Evolutionary conservation across 2,113 vertebrate genomes (phyloP).

Genomic region (Leptosomus discolor): DNA sequence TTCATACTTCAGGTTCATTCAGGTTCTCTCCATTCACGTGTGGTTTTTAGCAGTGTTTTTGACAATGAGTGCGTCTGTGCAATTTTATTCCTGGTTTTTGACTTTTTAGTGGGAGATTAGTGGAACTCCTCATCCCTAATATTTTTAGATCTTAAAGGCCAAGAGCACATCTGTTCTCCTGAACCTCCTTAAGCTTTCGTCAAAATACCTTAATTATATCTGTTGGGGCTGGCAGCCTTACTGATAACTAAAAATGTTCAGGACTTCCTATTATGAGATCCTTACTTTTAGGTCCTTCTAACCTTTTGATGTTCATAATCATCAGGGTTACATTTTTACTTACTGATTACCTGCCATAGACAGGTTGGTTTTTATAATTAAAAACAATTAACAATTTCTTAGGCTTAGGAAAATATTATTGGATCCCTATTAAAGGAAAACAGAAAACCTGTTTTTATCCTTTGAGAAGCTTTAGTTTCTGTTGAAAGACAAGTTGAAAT

Average conservation of each 20-base stretch:
- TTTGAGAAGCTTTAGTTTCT: neutral
- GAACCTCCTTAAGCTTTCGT: neutral
- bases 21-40: neutral
- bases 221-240: neutral
- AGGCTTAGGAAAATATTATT: neutral
- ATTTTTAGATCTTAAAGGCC: slow-evolving; percentile 28
- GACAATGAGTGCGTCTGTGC: neutral
- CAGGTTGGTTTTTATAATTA: neutral
- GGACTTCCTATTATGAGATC: neutral
- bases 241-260: neutral
- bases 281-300: neutral
- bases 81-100: neutral
- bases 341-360: neutral
- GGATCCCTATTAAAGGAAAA: neutral
- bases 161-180: neutral
- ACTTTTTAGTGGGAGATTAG: neutral
- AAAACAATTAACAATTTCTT: neutral
- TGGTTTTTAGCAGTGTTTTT: neutral
- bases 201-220: neutral
- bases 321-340: neutral
- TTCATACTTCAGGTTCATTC: slow-evolving; percentile 13
- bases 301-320: neutral
- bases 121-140: neutral
- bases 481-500: neutral
- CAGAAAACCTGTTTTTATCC: neutral